Conservation (phyloP, 1,140 invertebrate species). For the Plectrocnemia conspersa region DNA sequence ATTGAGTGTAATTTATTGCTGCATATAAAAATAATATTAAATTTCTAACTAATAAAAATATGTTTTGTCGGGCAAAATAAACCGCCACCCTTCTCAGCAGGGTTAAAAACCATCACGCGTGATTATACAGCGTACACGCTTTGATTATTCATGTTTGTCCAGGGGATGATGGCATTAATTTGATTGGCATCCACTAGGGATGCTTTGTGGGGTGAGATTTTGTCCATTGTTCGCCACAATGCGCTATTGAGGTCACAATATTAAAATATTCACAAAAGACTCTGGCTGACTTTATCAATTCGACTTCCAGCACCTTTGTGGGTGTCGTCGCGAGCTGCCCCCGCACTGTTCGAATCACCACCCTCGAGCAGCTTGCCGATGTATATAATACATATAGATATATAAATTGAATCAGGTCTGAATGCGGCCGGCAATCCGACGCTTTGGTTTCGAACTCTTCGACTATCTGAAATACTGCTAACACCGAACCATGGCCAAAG, state of each 20-base stretch:
- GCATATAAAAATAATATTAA: background rate
- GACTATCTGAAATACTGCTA: slow-evolving; percentile 22
- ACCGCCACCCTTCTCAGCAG: background rate
- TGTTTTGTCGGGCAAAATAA: background rate
- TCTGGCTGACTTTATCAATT: background rate
- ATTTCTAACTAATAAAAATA: too few species aligned
- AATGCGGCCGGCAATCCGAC: slow-evolving; percentile 3
- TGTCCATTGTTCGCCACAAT: slow-evolving; percentile 16
- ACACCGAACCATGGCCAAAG: slow-evolving; percentile 11
- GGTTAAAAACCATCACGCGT: slow-evolving; percentile 5
- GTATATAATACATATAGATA: too few species aligned
- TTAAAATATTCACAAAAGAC: slow-evolving; percentile 5
- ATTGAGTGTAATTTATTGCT: background rate
- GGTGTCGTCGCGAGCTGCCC: background rate
- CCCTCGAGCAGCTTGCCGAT: too few species aligned
- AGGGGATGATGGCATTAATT: slow-evolving; percentile 26
- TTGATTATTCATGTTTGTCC: slow-evolving; percentile 26
- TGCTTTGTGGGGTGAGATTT: slow-evolving; percentile 4
- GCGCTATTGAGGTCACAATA: slow-evolving; percentile 13
- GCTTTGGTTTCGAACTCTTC: slow-evolving; percentile 10
- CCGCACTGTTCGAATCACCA: too few species aligned
- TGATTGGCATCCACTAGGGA: slow-evolving; percentile 19
- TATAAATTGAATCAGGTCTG: slow-evolving; percentile 2
- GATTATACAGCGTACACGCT: slow-evolving; percentile 18
- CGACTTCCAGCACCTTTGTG: background rate